phyloP scores from a whole-genome alignment of 2,888 invertebrate genomes.

The Tenthredo scrophulariae region DNA sequence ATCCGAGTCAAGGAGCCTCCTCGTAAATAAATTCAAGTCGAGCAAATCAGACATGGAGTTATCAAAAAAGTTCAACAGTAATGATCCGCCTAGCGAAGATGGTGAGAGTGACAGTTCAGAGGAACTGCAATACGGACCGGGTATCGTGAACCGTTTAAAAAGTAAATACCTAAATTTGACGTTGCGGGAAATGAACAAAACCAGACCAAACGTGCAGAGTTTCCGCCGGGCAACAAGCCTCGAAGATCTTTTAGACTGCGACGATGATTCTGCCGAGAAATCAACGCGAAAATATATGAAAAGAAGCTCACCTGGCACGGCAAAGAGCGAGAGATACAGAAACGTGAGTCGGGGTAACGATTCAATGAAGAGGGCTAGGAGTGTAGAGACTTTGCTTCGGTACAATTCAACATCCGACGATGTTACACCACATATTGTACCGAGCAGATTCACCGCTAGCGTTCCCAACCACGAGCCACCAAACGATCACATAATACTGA shows the following conservation, averaged over 20 bases:
- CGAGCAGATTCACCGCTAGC: constrained; percentile 44
- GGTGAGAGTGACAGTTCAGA: constrained; percentile 83
- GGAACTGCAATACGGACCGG: constrained; percentile 94
- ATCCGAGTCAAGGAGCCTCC: constrained; percentile 58
- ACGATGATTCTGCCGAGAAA: constrained; percentile 71
- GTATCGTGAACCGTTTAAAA: constrained; percentile 92
- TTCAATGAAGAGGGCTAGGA: constrained; percentile 90
- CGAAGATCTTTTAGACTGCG: constrained; percentile 90
- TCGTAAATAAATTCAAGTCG: constrained; percentile 53
- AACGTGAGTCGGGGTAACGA: constrained; percentile 81
- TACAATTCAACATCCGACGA: constrained; percentile 79
- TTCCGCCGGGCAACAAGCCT: constrained; percentile 91
- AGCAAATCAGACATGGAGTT: constrained; percentile 65
- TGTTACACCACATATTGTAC: constrained; percentile 50
- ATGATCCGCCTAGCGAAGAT: constrained; percentile 68
- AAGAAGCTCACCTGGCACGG: constrained; percentile 60
- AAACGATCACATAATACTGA: constrained; percentile 79
- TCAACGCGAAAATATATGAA: constrained; percentile 68
- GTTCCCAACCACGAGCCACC: constrained; percentile 72
- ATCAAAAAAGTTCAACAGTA: constrained; percentile 35
- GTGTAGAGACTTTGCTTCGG: constrained; percentile 90
- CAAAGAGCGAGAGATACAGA: constrained; percentile 78
- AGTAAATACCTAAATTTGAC: constrained; percentile 93
- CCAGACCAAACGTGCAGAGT: constrained; percentile 84
- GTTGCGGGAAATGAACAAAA: constrained; percentile 84